These are phyloP conservation scores for Ursus arctos DNA, from an alignment of 2,113 vertebrate species.

Conservation along the genomic window DNA sequence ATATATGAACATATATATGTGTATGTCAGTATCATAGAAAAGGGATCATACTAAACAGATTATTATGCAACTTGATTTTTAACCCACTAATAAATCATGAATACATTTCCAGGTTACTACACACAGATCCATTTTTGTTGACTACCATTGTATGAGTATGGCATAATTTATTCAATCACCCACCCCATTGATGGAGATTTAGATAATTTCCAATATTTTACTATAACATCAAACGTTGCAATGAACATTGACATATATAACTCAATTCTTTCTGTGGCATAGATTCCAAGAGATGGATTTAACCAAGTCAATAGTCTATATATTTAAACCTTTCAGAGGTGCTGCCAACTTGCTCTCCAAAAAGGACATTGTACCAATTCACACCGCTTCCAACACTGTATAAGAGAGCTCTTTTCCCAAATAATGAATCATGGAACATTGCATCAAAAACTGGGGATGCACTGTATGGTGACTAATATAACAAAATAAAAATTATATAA, in stretches of 20 bases:
- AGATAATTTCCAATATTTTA: conserved; percentile 15
- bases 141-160: not conserved
- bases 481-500: too few relatives aligned
- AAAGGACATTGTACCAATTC: not conserved
- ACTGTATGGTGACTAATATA: too few relatives aligned
- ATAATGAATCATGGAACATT: too few relatives aligned
- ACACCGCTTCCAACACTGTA: not conserved
- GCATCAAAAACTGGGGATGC: too few relatives aligned
- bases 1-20: not conserved
- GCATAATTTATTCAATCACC: not conserved
- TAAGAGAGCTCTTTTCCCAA: not conserved
- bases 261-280: not conserved
- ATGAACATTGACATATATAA: not conserved
- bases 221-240: not conserved
- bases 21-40: not conserved
- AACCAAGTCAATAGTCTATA: not conserved
- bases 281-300: not conserved
- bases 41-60: not conserved
- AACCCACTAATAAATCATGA: not conserved
- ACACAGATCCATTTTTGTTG: not conserved
- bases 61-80: not conserved
- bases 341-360: not conserved
- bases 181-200: not conserved
- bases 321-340: conserved; percentile 15
- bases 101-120: not conserved